These are phyloP conservation scores for Chrysaora quinquecirrha DNA, from an alignment of 30 jellyfish, hydroid and myxozoan species.

Conservation along the genomic window DNA sequence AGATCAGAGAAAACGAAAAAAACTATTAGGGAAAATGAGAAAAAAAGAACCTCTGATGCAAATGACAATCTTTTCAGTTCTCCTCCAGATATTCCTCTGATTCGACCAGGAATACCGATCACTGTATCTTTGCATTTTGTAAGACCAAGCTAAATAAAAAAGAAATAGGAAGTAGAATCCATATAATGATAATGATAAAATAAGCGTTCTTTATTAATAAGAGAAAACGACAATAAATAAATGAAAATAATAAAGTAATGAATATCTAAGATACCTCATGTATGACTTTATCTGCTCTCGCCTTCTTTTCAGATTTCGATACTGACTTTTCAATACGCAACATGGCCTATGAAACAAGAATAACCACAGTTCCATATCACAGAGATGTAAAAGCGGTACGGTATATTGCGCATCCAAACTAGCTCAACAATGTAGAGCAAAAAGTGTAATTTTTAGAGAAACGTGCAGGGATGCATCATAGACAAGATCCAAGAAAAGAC, in stretches of 20 bases:
- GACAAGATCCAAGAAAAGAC: no score
- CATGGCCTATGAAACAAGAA: conserved; percentile 69
- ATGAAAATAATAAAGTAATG: no score
- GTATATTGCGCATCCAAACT: no score
- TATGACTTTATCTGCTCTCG: conserved; percentile 73
- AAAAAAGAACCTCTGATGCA: conserved; percentile 82
- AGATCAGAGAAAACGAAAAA: neutral
- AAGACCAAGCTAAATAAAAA: conserved; percentile 79
- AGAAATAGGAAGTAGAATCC: neutral
- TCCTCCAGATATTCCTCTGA: conserved; percentile 97
- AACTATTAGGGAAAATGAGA: neutral
- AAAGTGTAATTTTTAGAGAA: no score
- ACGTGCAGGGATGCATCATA: no score
- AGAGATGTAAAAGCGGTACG: no score
- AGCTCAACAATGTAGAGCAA: no score
- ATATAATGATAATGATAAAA: no score
- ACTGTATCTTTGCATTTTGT: conserved; percentile 87
- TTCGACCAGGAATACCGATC: conserved; percentile 96
- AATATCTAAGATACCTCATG: conserved; percentile 63
- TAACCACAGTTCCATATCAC: no score
- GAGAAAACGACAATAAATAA: no score
- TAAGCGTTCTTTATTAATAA: no score
- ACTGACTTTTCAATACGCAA: conserved; percentile 66
- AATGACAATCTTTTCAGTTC: conserved; percentile 89
- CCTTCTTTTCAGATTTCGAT: conserved; percentile 62